Conservation (phyloP, 2,888 invertebrate genomes). For the Tetramorium bicarinatum region DNA sequence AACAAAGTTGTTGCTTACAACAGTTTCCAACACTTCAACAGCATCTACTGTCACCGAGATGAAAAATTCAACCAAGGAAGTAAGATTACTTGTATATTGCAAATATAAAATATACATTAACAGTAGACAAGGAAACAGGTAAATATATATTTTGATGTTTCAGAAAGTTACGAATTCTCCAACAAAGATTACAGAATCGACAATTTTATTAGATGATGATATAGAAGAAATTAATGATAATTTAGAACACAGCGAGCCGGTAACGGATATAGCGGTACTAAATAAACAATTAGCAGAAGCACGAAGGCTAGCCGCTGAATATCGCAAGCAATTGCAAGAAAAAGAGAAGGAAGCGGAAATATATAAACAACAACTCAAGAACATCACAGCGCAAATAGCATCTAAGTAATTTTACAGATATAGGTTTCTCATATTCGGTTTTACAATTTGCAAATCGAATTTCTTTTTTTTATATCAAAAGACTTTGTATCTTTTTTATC, state of each 20-base stretch:
- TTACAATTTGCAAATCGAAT: conserved; percentile 61
- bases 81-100: conserved; percentile 50
- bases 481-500: conserved; percentile 20
- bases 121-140: background rate
- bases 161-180: conserved; percentile 77
- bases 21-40: conserved; percentile 78
- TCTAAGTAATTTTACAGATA: conserved; percentile 72
- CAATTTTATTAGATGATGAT: conserved; percentile 82
- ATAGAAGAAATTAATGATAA: conserved; percentile 84
- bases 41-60: conserved; percentile 78
- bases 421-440: conserved; percentile 59
- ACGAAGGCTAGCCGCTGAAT: conserved; percentile 83
- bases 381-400: conserved; percentile 75
- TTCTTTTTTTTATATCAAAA: conserved; percentile 62
- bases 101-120: conserved; percentile 12
- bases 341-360: conserved; percentile 86
- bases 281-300: conserved; percentile 85
- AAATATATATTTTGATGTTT: conserved; percentile 50
- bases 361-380: conserved; percentile 85
- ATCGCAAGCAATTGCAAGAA: conserved; percentile 83
- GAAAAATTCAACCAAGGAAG: conserved; percentile 77
- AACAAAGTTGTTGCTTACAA: conserved; percentile 81
- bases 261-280: conserved; percentile 82
- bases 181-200: conserved; percentile 77
- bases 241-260: conserved; percentile 71